A percentile compares a stretch with the other conserved stretches of the same genome.
Conservation (phyloP, 2,113 vertebrate genomes). For the Syrmaticus mikado region DNA sequence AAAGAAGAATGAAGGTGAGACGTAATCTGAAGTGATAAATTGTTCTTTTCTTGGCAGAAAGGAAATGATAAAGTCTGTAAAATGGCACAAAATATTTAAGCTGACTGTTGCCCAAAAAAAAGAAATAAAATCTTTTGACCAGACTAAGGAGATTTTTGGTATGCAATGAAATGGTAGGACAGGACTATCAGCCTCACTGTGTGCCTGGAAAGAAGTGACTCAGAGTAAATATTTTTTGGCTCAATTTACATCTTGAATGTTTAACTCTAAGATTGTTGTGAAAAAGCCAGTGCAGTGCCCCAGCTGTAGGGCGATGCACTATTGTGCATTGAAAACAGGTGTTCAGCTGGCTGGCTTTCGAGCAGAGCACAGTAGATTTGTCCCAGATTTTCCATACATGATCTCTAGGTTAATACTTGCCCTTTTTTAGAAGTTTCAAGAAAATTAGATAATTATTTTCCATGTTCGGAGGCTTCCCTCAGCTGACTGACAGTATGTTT, state of each 20-base stretch:
- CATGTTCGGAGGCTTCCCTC: background rate
- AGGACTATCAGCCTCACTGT: background rate
- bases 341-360: constrained; percentile 37
- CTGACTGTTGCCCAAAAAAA: constrained; percentile 26
- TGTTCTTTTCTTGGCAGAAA: constrained; percentile 16
- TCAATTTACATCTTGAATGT: background rate
- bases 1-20: constrained; percentile 22
- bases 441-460: constrained; percentile 30
- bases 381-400: constrained; percentile 33
- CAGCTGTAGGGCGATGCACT: background rate
- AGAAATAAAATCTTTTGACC: constrained; percentile 33
- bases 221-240: background rate
- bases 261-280: background rate
- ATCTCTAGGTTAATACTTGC: constrained; percentile 15
- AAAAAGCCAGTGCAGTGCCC: background rate
- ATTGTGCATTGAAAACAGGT: constrained; percentile 23
- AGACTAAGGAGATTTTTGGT: constrained; percentile 25
- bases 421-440: background rate
- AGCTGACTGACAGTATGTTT: background rate
- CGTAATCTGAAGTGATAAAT: constrained; percentile 11
- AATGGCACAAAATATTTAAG: constrained; percentile 26
- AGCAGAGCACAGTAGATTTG: background rate
- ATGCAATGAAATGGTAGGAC: constrained; percentile 12
- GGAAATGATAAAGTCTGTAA: background rate
- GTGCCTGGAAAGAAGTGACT: constrained; percentile 24